A percentile compares a stretch with the other conserved stretches of the same genome.
Conservation (phyloP, 2,888 invertebrate species). For the Acleris holmiana region DNA sequence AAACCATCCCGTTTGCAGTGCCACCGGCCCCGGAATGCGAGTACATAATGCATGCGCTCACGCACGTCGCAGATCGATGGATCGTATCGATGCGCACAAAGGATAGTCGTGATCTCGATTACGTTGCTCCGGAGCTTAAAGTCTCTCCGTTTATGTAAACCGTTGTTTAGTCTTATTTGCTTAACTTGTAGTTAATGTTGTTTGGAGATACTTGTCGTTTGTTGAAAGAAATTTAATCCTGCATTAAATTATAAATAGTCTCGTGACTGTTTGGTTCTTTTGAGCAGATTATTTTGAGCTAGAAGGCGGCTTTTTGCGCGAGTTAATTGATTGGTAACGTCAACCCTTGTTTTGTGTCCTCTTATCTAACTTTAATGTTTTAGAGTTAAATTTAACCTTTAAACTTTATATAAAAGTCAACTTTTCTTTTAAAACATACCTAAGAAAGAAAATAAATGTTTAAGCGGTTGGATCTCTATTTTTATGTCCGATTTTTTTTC, state of each 20-base stretch:
- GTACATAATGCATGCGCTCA: conserved; percentile 79
- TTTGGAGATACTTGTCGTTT: conserved; percentile 7
- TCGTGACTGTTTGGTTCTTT: neutral
- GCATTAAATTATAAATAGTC: conserved; percentile 2
- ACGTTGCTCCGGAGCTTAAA: conserved; percentile 58
- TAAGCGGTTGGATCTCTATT: too few species aligned
- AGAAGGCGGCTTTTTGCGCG: too few species aligned
- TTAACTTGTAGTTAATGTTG: conserved; percentile 5
- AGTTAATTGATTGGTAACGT: too few species aligned
- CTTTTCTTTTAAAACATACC: too few species aligned
- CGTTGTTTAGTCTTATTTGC: conserved; percentile 49
- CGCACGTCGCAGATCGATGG: conserved; percentile 78
- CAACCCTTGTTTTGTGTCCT: too few species aligned
- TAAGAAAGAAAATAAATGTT: too few species aligned
- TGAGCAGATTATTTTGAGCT: neutral
- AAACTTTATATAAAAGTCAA: too few species aligned
- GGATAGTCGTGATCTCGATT: conserved; percentile 81
- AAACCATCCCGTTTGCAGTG: neutral
- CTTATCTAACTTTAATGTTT: too few species aligned
- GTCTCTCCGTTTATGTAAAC: conserved; percentile 71
- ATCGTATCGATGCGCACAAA: conserved; percentile 78
- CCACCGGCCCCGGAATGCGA: conserved; percentile 59
- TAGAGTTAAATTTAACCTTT: too few species aligned
- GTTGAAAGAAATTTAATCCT: conserved; percentile 13
- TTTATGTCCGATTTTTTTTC: too few species aligned